phyloP scores from a whole-genome alignment of 2,113 vertebrate species.

The Progne subis region DNA sequence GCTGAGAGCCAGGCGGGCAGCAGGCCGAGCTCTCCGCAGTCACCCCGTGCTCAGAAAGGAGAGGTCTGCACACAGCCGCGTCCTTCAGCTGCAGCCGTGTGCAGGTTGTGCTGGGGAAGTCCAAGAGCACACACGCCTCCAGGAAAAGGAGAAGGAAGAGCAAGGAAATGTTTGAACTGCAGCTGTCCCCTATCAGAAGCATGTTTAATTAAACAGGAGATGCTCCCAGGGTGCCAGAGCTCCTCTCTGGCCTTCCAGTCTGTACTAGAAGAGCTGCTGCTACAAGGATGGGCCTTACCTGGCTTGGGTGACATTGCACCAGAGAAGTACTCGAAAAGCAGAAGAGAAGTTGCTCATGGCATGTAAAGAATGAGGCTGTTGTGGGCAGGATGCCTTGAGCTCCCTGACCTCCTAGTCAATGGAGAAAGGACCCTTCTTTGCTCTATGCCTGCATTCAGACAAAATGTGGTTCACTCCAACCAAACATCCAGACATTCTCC shows the following conservation, averaged over 20 bases:
- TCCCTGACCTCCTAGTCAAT: background rate
- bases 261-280: background rate
- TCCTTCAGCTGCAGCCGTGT: background rate
- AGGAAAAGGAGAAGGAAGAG: background rate
- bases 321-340: background rate
- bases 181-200: background rate
- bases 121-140: background rate
- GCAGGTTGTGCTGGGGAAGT: background rate
- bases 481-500: background rate
- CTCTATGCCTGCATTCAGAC: background rate
- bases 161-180: background rate
- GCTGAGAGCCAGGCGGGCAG: background rate
- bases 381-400: background rate
- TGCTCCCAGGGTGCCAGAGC: background rate
- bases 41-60: background rate
- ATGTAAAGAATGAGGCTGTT: background rate
- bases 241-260: background rate
- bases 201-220: background rate
- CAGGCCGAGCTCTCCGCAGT: rapidly evolving
- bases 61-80: background rate
- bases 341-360: background rate
- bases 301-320: background rate
- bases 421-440: background rate
- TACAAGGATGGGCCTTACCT: background rate
- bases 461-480: background rate